Evolutionary conservation across 2,888 invertebrate species (phyloP), one percentile per base, ranked within the genome.

Genomic region (Dermolepida albohirtum): DNA sequence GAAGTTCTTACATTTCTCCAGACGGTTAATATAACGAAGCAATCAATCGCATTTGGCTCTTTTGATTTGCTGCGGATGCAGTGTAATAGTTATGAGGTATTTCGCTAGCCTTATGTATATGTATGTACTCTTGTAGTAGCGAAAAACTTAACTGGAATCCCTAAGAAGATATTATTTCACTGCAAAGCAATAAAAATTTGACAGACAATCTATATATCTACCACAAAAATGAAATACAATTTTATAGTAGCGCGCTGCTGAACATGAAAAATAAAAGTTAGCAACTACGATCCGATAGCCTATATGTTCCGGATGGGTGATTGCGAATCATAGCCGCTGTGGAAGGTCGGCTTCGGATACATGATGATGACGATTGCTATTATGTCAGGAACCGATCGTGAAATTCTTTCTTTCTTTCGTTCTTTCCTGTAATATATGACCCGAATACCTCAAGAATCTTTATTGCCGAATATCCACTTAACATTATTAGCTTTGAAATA

Each of bases 101-200:
- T 34, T 34, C 34, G 1, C 34, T 34, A 6, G 1, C 34, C 34
- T 34, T 34, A 34, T 34, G 6, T 34, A 34, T 34, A 29, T 5
- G n/a, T n/a, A 34, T 34, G 34, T 34, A 34, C 34, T 5, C 34
- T 34, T 34, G 34, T 34, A 34, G 34, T 10, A 34, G 34, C 6
- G 29, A 41, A 40, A 40, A 55, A 43, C 41, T 55, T 55, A 41
- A 17, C 40, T 14, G 40, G 55, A 41, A 55, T 55, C 41, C 41
- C 22, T 17, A 55, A 55, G 55, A 55, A 55, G 55, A 55, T 55
- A 55, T 55, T 41, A 55, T 55, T 55, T 55, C 55, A 41, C 41
- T 41, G 40, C 39, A 34, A 73, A 71, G 74, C 76, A 78, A 76
- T 77, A 78, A 79, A 79, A 79, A 76, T 78, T 77, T 79, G 79